These are phyloP conservation scores for mouse (Mus musculus) DNA, from an alignment of 2,113 vertebrate species.

Conservation along the genomic window GRCm39 chr6:95540501-95541000, in stretches of 20 bases:
- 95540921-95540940: background rate
- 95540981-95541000: constrained; percentile 33
- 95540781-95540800: constrained; percentile 62
- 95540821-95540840: constrained; percentile 62
- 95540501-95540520: background rate
- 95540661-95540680: constrained; percentile 51
- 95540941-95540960: constrained; percentile 58
- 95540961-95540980: constrained; percentile 56
- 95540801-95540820: constrained; percentile 64
- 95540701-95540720: background rate
- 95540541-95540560: constrained; percentile 13
- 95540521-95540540: constrained; percentile 33
- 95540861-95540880: constrained; percentile 74
- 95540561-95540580: constrained; percentile 18
- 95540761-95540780: constrained; percentile 69
- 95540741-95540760: constrained; percentile 57
- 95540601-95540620: constrained; percentile 22
- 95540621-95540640: constrained; percentile 36
- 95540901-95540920: constrained; percentile 49
- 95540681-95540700: constrained; percentile 54
- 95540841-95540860: constrained; percentile 80
- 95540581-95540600: constrained; percentile 53
- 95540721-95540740: background rate
- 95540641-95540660: background rate
- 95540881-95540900: constrained; percentile 64